Base-by-base conservation (phyloP, 2,113 vertebrate species). In the Callospermophilus lateralis region DNA sequence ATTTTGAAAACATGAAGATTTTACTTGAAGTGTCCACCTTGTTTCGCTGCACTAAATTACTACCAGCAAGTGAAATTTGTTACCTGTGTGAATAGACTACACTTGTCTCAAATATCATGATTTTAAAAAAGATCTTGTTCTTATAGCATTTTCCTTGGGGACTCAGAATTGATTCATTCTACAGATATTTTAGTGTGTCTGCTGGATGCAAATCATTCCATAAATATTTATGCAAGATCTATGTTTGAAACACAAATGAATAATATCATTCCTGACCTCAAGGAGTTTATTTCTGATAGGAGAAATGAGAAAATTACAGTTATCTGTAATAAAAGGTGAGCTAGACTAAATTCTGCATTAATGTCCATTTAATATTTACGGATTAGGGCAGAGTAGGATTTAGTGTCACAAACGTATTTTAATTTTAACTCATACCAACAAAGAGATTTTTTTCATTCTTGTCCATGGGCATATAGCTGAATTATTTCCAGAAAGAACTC, bases 171-270 rank as follows among this genome's bases (percentile, higher is more conserved):
- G 95, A 94, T 96, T 97, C 93, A 77, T 94, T 94, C 86, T 94
- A 80, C 42, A 96, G 95, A 90, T 96, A 96, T 89, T 96, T 97
- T 93, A 70, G 86, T 63, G 8, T 91, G 89, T 86, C 74, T 76
- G 39, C 88, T 79, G 78, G 94, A 93, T 96, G 89, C 83, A 98
- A 91, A 90, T 95, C 89, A 95, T 70, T 89, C 85, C 79, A 96
- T 95, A 97, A 97, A 97, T 98, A 98, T 97, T 97, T 97, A 97
- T 97, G 63, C 55, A 94, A 87, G 89, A 85, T 94, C 84, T 93
- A 58, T 90, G 79, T 96, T 97, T 97, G 86, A 85, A 87, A 93
- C 42, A 28, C 97, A 97, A 93, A 96, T 96, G 84, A 96, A 93
- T 97, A 88, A 92, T 96, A 92, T 79, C 45, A 79, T 87, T 96